Percentiles rank a stretch among this genome's conserved stretches.
Conservation (phyloP, 2,797 vertebrate genomes). For the Channallabes apus region DNA sequence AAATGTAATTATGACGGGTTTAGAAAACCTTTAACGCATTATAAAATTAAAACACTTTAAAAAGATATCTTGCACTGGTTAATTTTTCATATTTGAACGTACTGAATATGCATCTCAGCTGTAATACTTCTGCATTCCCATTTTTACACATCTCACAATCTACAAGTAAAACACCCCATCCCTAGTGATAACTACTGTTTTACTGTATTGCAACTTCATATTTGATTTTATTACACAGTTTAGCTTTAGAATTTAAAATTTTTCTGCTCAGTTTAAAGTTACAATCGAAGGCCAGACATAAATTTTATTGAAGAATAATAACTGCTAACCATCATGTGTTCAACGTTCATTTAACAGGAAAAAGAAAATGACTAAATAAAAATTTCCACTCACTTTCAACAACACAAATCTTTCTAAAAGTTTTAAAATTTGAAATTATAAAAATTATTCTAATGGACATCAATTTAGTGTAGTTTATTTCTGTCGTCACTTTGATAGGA, state of each 20-base stretch:
- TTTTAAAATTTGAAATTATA: no score
- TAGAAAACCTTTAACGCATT: not conserved
- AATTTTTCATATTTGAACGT: slow-evolving; percentile 4
- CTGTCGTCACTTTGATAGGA: not conserved
- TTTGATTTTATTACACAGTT: not conserved
- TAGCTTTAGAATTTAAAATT: not conserved
- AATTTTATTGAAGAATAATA: not conserved
- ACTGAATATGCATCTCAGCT: not conserved
- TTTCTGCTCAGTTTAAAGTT: not conserved
- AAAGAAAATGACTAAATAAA: not conserved
- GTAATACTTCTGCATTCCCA: not conserved
- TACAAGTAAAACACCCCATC: not conserved
- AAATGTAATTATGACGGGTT: not conserved
- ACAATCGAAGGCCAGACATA: not conserved
- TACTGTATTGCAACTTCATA: not conserved
- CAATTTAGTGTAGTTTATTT: not conserved
- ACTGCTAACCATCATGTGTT: not conserved
- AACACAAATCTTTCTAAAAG: not conserved
- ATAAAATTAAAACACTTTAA: not conserved
- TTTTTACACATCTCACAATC: not conserved
- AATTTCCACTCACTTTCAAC: not conserved
- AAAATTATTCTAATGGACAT: not conserved
- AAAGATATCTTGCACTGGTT: not conserved
- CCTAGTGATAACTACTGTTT: not conserved
- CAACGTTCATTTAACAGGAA: not conserved